These are phyloP conservation scores for Caenorhabditis sp. DNA, from an alignment of 2,888 invertebrate genomes.

Conservation along the genomic window DNA sequence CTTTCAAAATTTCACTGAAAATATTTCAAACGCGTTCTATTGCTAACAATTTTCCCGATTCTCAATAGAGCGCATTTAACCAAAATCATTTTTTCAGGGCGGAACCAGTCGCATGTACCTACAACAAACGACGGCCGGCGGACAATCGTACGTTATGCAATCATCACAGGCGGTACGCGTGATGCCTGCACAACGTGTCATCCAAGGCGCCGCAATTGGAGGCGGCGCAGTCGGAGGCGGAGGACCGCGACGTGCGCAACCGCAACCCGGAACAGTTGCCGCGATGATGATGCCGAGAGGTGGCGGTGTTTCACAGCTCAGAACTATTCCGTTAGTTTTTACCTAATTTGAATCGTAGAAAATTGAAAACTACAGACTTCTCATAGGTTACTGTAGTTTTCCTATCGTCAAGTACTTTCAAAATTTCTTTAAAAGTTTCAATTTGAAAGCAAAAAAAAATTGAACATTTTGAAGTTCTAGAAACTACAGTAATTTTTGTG, in stretches of 20 bases:
- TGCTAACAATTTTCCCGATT: too few relatives aligned
- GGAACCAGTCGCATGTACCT: background rate
- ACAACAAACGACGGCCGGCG: constrained; percentile 12
- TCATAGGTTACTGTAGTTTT: too few relatives aligned
- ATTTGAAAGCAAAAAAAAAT: too few relatives aligned
- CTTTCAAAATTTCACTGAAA: background rate
- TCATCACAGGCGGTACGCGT: constrained; percentile 15
- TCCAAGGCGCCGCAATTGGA: background rate
- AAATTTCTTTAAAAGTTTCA: too few relatives aligned
- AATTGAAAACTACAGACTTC: background rate
- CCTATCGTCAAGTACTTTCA: too few relatives aligned
- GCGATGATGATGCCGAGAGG: constrained; percentile 32
- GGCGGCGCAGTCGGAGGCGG: too few relatives aligned
- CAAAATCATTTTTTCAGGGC: background rate
- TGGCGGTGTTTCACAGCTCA: constrained; percentile 14
- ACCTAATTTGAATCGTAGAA: background rate
- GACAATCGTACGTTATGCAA: constrained; percentile 5
- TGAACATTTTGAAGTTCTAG: too few relatives aligned
- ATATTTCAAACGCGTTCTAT: too few relatives aligned
- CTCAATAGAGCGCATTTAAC: background rate
- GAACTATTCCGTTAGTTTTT: constrained; percentile 14
- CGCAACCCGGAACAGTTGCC: constrained; percentile 32
- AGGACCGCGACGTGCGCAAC: constrained; percentile 13
- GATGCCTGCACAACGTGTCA: constrained; percentile 17
- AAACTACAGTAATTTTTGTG: too few relatives aligned